Evolutionary conservation across 2,888 invertebrate species (phyloP), one percentile per base, ranked within the genome.

Genomic region (Lapara coniferarum): DNA sequence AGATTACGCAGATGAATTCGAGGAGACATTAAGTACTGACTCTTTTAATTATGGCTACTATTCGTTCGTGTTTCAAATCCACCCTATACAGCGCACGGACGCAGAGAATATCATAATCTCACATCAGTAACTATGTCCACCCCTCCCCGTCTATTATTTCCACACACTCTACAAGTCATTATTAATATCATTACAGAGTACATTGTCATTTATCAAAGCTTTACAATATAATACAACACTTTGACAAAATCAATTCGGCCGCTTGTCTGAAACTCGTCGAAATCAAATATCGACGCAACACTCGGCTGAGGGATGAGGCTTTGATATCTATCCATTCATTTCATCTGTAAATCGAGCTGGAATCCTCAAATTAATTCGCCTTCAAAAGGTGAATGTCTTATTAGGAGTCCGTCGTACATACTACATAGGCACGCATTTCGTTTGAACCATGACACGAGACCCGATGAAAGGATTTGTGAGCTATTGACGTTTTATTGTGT

Each of bases 301-400:
- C 74, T 77, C 74, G 71, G 77, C 77, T 55, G 19, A 19, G 77
- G 78, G 78, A 77, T 77, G 63, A 63, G 74, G 78, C 85, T 85
- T 84, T 84, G 83, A 82, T 81, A 82, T 83, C 78, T 73, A 78
- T 76, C 79, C 77, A 78, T 78, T 83, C 81, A 81, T 80, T 82
- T 81, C 78, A 76, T 80, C 77, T 82, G 79, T 78, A 82, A 83
- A 81, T 83, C 78, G 80, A 83, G 79, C 79, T 82, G 83, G 80
- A 80, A 80, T 83, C 78, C 78, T 73, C 77, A 80, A 82, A 85
- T 85, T 83, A 85, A 83, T 84, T 81, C 75, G 76, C 75, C 74
- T 78, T 82, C 80, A 81, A 84, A 82, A 80, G 77, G 79, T 79
- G 78, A 82, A 80, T 77, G 80, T 78, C 77, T 75, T 78, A 74